Evolutionary conservation across 1,140 invertebrate species (phyloP).

Genomic region (Drosophila simulans): DNA sequence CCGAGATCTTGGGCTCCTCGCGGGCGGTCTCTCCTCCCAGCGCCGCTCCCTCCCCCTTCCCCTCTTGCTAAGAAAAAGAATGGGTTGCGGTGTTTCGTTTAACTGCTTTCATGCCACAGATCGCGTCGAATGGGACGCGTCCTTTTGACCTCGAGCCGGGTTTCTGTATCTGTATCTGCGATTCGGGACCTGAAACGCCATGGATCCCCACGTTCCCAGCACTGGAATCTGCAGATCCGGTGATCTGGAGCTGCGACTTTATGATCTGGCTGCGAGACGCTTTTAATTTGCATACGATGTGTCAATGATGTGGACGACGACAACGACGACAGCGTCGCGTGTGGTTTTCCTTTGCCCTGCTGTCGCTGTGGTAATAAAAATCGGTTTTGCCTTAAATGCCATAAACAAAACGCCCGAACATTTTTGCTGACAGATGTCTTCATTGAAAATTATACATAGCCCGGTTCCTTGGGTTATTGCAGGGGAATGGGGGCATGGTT

Average conservation of each 20-base stretch:
- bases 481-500: not conserved
- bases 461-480: conserved; percentile 3
- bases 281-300: conserved; percentile 83
- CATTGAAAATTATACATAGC: conserved; percentile 80
- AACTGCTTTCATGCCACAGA: conserved; percentile 83
- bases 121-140: conserved; percentile 79
- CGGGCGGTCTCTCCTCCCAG: conserved; percentile 22
- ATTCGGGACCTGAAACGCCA: not conserved
- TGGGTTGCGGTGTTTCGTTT: conserved; percentile 74
- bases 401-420: conserved; percentile 83
- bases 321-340: conserved; percentile 63
- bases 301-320: conserved; percentile 75
- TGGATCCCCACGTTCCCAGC: not conserved
- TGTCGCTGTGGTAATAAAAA: conserved; percentile 80
- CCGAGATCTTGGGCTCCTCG: conserved; percentile 29
- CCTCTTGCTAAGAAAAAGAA: not conserved
- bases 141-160: conserved; percentile 76
- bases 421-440: conserved; percentile 84
- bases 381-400: conserved; percentile 81
- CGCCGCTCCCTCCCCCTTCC: not conserved
- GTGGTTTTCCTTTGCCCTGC: conserved; percentile 60
- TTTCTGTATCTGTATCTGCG: not conserved
- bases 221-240: conserved; percentile 14
- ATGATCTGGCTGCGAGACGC: conserved; percentile 57
- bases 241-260: conserved; percentile 39